phyloP scores from a whole-genome alignment of 2,113 vertebrate genomes.

The Cyprinus carpio region DNA sequence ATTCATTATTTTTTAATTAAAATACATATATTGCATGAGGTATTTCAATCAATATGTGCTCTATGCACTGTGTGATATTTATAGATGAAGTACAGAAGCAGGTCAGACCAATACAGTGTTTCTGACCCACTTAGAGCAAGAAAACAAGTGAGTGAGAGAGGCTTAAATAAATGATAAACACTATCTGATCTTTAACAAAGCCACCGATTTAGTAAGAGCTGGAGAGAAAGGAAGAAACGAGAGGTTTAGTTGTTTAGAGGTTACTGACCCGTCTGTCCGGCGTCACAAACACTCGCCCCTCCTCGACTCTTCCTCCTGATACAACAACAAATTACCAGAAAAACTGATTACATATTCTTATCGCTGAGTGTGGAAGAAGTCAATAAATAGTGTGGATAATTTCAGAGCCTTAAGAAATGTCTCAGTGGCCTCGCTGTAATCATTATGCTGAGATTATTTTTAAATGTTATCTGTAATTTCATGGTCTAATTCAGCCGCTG shows the following conservation, averaged over 20 bases:
- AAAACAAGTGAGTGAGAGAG: not conserved
- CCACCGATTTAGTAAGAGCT: not conserved
- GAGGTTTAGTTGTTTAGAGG: constrained; percentile 89
- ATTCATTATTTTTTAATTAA: not conserved
- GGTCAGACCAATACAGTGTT: not conserved
- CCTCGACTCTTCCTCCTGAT: constrained; percentile 28
- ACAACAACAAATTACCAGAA: constrained; percentile 37
- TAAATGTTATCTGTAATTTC: constrained; percentile 49
- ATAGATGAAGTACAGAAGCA: not conserved
- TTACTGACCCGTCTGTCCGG: constrained; percentile 87
- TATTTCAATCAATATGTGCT: not conserved
- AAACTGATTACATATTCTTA: constrained; percentile 42
- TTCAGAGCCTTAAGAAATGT: constrained; percentile 34
- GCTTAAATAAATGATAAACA: constrained; percentile 70
- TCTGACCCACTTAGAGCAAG: constrained; percentile 7
- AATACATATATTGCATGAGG: not conserved
- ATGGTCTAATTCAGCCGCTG: constrained; percentile 31
- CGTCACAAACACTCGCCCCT: constrained; percentile 70
- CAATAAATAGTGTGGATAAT: constrained; percentile 40
- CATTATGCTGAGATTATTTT: constrained; percentile 37
- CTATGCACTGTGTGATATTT: not conserved
- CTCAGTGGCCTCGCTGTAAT: constrained; percentile 35
- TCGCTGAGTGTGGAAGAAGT: constrained; percentile 26
- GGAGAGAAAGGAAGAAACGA: not conserved
- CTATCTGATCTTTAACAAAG: not conserved